Percentiles rank a stretch among this genome's conserved stretches.
Evolutionary conservation across 2,797 vertebrate genomes (phyloP).

Genomic region (Sebastes flavidus): DNA sequence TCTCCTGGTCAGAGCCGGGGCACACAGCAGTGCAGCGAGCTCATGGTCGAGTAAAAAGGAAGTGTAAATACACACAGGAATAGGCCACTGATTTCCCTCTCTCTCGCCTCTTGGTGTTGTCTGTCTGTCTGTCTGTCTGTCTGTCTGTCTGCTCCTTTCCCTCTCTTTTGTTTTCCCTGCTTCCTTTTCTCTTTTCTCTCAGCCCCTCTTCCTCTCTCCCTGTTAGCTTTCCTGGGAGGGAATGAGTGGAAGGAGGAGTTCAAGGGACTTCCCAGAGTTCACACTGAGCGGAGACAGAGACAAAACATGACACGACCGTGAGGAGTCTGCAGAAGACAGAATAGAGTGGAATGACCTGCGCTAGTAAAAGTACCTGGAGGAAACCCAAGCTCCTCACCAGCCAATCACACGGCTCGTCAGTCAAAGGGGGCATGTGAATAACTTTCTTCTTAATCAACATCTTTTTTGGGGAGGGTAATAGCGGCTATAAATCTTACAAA

Average conservation of each 20-base stretch:
- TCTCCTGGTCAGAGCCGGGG: slow-evolving; percentile 55
- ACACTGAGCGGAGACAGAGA: slow-evolving; percentile 56
- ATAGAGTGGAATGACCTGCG: slow-evolving; percentile 60
- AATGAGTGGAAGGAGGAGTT: slow-evolving; percentile 66
- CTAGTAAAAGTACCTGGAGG: slow-evolving; percentile 77
- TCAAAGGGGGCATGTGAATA: slow-evolving; percentile 18
- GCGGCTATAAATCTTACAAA: neutral
- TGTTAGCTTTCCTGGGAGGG: slow-evolving; percentile 62
- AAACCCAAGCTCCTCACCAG: slow-evolving; percentile 43
- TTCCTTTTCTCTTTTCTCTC: slow-evolving; percentile 27
- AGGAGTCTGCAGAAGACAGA: slow-evolving; percentile 36
- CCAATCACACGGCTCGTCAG: neutral
- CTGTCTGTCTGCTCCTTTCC: slow-evolving; percentile 15
- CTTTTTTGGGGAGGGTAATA: neutral
- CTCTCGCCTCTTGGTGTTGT: neutral
- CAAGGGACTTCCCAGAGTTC: slow-evolving; percentile 86
- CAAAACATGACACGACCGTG: slow-evolving; percentile 35
- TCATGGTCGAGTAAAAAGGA: slow-evolving; percentile 33
- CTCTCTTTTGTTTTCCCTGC: slow-evolving; percentile 26
- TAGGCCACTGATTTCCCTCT: neutral
- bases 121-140: neutral
- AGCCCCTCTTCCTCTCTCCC: slow-evolving; percentile 36
- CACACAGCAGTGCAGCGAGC: slow-evolving; percentile 30
- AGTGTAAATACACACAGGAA: slow-evolving; percentile 48
- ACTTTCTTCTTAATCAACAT: neutral